Percentiles rank a stretch among this genome's conserved stretches.
These are phyloP conservation scores for Dicranocentrus wangi DNA, from an alignment of 2,888 invertebrate genomes.

Conservation along the genomic window DNA sequence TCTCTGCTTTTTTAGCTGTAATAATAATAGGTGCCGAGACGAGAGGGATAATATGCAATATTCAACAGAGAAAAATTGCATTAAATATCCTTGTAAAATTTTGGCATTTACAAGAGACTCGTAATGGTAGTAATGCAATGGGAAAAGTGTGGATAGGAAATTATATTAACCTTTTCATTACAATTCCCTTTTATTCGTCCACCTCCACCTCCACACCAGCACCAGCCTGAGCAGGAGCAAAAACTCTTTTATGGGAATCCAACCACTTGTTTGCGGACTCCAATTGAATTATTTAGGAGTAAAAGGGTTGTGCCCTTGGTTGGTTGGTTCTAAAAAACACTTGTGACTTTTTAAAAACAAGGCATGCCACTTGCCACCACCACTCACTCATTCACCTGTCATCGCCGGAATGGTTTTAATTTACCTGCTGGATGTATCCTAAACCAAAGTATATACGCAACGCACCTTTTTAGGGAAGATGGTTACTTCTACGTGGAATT, in stretches of 20 bases:
- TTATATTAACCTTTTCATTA: not conserved
- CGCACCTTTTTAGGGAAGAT: slow-evolving; percentile 13
- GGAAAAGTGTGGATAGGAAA: slow-evolving; percentile 1
- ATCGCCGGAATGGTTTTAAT: slow-evolving; percentile 55
- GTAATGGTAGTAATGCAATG: not conserved
- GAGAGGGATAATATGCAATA: too few species aligned
- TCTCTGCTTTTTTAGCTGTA: not conserved
- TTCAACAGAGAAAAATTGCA: slow-evolving; percentile 8
- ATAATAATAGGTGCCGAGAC: too few species aligned
- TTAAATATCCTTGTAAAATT: slow-evolving; percentile 20
- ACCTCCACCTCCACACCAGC: not conserved
- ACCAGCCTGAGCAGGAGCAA: too few species aligned
- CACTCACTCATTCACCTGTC: slow-evolving; percentile 59
- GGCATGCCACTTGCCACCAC: too few species aligned
- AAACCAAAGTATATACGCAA: too few species aligned
- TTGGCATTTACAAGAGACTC: not conserved
- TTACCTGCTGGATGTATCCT: not conserved
- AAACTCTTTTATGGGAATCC: slow-evolving; percentile 26
- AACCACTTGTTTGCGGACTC: slow-evolving; percentile 60
- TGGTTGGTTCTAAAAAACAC: not conserved
- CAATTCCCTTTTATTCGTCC: slow-evolving; percentile 9
- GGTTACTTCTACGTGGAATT: not conserved
- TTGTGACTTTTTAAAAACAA: not conserved
- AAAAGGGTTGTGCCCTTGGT: slow-evolving; percentile 13
- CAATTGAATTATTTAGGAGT: slow-evolving; percentile 58